Evolutionary conservation across 1,140 invertebrate genomes (phyloP), one percentile per base, ranked within the genome.

Genomic region (Megalopta genalis): DNA sequence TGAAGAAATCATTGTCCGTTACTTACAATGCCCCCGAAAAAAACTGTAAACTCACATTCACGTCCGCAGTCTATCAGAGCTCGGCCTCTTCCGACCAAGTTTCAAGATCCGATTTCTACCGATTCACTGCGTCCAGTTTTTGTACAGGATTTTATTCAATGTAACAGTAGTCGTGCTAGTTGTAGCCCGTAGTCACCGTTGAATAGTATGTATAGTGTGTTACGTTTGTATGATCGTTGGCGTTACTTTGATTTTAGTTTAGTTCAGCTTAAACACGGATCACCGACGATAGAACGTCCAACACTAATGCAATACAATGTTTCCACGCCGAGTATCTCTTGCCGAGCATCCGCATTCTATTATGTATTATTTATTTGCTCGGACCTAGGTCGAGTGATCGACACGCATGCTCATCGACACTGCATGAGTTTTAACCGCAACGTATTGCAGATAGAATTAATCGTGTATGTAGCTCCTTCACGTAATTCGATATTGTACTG

Each of bases 381-480:
- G 16, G 54, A 57, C 8, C 6, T 57, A 57, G 54, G 54, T 57
- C 54, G 54, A 80, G 32, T 60, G 49, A 60, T n/a, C 25, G 25
- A 71, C 66, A 77, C 49, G 80, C 80, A 81, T 81, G 80, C n/a
- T 71, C 16, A 23, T 42, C 62, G 75, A 71, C 62, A 81, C 60
- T 69, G 80, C 80, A 84, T 76, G 83, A 49, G 23, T 77, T 57
- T n/a, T 46, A 71, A 74, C 21, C 32, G 65, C 81, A 85, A 84
- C 62, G 23, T 59, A 10, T 49, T 52, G n/a, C 59, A 54, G 66
- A 65, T 18, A 14, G 7, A n/a, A n/a, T n/a, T n/a, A 54, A 32
- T 79, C 63, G 64, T 72, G 54, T 60, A 62, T 23, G 63, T 74
- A 79, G 52, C 39, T 68, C 39, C 46, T 60, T 25, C 39, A 57